phyloP scores from a whole-genome alignment of 2,888 invertebrate genomes.

The Lepidocyrtoides sp. region DNA sequence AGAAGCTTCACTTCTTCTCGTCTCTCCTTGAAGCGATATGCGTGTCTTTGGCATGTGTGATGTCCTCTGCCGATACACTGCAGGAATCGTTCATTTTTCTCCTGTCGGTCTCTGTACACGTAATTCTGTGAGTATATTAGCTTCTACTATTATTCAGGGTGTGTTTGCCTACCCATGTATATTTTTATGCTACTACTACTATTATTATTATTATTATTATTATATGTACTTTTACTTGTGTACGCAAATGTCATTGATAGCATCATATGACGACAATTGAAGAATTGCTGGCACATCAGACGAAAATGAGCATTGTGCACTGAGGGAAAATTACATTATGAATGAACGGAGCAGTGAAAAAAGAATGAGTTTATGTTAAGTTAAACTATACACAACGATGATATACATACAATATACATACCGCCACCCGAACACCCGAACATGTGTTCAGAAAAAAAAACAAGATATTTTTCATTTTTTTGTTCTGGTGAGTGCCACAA shows the following conservation, averaged over 20 bases:
- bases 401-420: not conserved
- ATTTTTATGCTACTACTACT: too few relatives aligned
- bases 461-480: conserved; percentile 66
- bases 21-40: conserved; percentile 63
- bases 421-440: not conserved
- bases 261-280: conserved; percentile 77
- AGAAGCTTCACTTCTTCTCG: conserved; percentile 60
- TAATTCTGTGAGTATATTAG: not conserved
- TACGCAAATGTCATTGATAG: conserved; percentile 66
- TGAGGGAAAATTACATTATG: conserved; percentile 81
- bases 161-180: not conserved
- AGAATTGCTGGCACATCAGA: conserved; percentile 75
- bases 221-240: not conserved
- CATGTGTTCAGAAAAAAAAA: conserved; percentile 49
- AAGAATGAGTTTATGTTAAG: conserved; percentile 38
- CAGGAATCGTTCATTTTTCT: conserved; percentile 16
- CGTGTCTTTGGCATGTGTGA: conserved; percentile 76
- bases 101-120: not conserved
- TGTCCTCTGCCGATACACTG: conserved; percentile 55
- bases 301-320: conserved; percentile 77
- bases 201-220: too few relatives aligned
- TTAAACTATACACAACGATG: not conserved
- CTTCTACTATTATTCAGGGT: too few relatives aligned
- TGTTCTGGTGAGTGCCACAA: conserved; percentile 65
- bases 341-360: conserved; percentile 51